Percentiles rank a stretch among this genome's conserved stretches.
Conservation (phyloP, 2,113 vertebrate genomes). For the Rissa tridactyla region DNA sequence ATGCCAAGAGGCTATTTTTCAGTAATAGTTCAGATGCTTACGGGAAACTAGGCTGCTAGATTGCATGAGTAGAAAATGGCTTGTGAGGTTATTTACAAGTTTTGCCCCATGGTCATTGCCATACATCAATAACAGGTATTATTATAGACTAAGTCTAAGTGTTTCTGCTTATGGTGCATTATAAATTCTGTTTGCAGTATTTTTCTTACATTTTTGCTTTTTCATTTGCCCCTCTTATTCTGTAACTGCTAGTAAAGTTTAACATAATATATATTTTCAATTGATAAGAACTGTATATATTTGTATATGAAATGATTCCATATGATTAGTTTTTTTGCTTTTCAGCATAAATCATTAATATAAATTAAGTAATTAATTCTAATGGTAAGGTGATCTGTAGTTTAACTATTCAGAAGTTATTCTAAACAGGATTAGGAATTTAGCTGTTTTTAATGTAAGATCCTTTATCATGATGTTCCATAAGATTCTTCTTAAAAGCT, state of each 20-base stretch:
- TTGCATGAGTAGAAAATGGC: constrained; percentile 77
- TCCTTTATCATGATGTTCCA: background rate
- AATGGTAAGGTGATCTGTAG: background rate
- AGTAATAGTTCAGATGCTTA: constrained; percentile 83
- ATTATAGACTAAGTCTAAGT: constrained; percentile 76
- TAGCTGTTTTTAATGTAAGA: background rate
- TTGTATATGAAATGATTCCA: background rate
- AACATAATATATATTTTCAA: constrained; percentile 31
- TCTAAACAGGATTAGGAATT: background rate
- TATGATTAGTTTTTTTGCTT: constrained; percentile 9
- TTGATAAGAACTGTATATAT: constrained; percentile 29
- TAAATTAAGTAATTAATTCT: background rate
- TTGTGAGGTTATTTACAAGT: constrained; percentile 84
- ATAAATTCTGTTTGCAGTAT: constrained; percentile 72
- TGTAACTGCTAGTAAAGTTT: constrained; percentile 48
- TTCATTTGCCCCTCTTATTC: constrained; percentile 34
- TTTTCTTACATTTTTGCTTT: constrained; percentile 66
- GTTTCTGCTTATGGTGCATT: constrained; percentile 77
- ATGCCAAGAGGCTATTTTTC: constrained; percentile 84
- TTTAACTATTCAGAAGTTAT: background rate
- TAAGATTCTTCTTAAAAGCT: background rate
- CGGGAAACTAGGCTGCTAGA: constrained; percentile 78
- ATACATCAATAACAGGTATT: constrained; percentile 81
- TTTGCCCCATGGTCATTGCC: constrained; percentile 78
- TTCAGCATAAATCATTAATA: background rate